These are phyloP conservation scores for Anthopleura sola DNA, from an alignment of 64 coral and sea anemone species.

Conservation along the genomic window DNA sequence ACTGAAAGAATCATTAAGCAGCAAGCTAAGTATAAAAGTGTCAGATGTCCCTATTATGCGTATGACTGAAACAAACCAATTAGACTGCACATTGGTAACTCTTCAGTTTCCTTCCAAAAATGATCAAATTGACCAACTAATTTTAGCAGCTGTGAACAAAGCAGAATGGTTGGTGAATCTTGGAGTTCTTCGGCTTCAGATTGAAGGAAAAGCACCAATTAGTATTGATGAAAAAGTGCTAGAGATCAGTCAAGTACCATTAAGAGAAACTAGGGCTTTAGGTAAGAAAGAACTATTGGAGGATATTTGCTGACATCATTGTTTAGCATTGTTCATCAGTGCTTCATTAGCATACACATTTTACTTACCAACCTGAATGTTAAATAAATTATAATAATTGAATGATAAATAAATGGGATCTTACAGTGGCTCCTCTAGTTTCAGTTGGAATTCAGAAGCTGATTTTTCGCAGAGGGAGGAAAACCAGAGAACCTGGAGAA, in stretches of 20 bases:
- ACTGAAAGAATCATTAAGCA: background rate
- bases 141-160: background rate
- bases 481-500: no score
- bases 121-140: background rate
- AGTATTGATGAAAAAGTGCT: background rate
- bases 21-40: background rate
- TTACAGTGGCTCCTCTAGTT: no score
- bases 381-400: no score
- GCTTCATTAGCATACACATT: no score
- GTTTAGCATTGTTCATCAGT: no score
- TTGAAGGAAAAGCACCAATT: background rate
- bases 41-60: background rate
- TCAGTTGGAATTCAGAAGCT: no score
- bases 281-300: conserved; percentile 1
- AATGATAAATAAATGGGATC: no score
- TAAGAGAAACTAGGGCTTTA: background rate
- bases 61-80: background rate
- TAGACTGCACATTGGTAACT: background rate
- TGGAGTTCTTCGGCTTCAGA: background rate
- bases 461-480: no score
- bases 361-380: no score
- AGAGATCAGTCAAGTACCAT: background rate
- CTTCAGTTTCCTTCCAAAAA: background rate
- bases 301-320: no score
- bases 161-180: background rate